Evolutionary conservation across 1,140 invertebrate genomes (phyloP).

Genomic region (Neuroterus valhalla): DNA sequence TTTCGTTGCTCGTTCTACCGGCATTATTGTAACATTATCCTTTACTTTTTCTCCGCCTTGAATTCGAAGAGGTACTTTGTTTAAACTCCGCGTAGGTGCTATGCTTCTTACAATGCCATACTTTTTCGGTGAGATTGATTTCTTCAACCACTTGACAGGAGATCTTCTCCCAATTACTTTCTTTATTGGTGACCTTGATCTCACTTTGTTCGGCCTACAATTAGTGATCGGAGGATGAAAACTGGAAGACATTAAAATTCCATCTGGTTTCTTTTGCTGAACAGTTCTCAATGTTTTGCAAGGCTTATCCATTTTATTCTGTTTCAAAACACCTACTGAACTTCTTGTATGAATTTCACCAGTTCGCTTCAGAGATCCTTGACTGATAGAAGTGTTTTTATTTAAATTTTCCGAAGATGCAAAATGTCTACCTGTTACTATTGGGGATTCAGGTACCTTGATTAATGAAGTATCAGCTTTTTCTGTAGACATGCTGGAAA

Average conservation of each 20-base stretch:
- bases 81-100: neutral
- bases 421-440: conserved; percentile 51
- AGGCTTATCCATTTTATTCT: conserved; percentile 20
- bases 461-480: conserved; percentile 59
- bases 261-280: conserved; percentile 25
- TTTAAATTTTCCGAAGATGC: neutral
- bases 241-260: conserved; percentile 11
- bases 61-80: neutral
- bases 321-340: conserved; percentile 19
- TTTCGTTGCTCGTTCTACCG: neutral
- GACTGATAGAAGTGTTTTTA: conserved; percentile 31
- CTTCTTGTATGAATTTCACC: neutral
- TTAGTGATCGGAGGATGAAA: conserved; percentile 38
- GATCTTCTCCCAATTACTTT: conserved; percentile 63
- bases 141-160: conserved; percentile 63
- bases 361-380: conserved; percentile 34
- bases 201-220: conserved; percentile 42
- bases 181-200: conserved; percentile 68
- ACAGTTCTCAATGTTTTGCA: neutral
- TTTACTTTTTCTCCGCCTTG: neutral
- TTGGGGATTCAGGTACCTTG: conserved; percentile 61
- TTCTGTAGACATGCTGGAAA: neutral
- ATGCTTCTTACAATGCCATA: neutral
- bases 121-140: conserved; percentile 46
- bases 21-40: neutral